Evolutionary conservation across 2,888 invertebrate genomes (phyloP), one percentile per base, ranked within the genome.

Genomic region (Mantis religiosa): DNA sequence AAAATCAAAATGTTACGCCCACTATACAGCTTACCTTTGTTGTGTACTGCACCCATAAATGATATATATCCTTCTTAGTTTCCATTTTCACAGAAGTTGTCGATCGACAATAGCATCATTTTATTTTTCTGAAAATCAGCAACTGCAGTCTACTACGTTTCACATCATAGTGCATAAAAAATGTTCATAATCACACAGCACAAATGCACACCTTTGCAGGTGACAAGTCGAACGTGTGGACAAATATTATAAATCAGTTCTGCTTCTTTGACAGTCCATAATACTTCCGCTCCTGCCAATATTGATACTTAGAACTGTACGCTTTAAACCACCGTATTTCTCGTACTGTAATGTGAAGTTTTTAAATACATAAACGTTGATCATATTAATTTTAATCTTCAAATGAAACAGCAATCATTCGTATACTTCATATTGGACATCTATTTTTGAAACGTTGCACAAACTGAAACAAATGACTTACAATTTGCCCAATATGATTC

Each of bases 31-130:
- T 89, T 92, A 94, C 94, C 93, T 94, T 94, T 89, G 94, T 94
- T 90, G 94, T 94, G 91, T 94, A 94, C 91, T 94, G 94, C 91
- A 94, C 93, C 94, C 94, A 94, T 89, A 94, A 92, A 91, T 94
- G 93, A 92, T 94, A 94, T 91, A 94, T 94, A 91, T 94, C 94
- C 91, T 93, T 94, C 91, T 94, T 94, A 41, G 92, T 91, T 91
- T 93, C 93, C 93, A 93, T 93, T 28, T 87, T 88, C 54, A 71
- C 4, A 6, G 0, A 3, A 25, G 54, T 3, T 71, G 25, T 20
- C 2, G 54, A 71, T 71, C 54, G 20, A 71, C 54, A 71, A 1
- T 71, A 71, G 54, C 54, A 71, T 71, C 20, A 14, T 20, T 20
- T 71, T 71, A 12, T 12, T 71, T 71, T 71, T 71, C 4, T 71